A percentile compares a stretch with the other conserved stretches of the same genome.
Conservation (phyloP, 2,113 vertebrate species). For the human (Homo sapiens) region DNA sequence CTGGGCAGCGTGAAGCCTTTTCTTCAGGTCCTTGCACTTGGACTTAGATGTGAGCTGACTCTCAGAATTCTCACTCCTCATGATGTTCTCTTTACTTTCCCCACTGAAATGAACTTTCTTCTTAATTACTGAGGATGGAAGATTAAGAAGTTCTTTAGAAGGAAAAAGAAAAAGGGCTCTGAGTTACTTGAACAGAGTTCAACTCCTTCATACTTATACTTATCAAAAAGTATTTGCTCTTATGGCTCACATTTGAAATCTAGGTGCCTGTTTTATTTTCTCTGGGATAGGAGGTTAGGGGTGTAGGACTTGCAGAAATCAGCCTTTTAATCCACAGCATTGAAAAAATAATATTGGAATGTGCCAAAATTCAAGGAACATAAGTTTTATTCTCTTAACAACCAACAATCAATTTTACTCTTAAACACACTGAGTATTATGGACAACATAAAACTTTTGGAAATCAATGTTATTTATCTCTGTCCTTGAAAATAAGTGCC, state of each 20-base stretch:
- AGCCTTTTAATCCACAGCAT: neutral
- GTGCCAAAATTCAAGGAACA: neutral
- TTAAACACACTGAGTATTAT: neutral
- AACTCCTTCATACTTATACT: neutral
- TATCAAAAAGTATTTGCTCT: neutral
- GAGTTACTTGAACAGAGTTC: slow-evolving; percentile 33
- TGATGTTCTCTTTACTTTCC: slow-evolving; percentile 88
- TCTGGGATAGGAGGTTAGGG: neutral
- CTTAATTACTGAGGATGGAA: slow-evolving; percentile 84
- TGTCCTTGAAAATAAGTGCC: neutral
- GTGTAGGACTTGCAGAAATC: neutral
- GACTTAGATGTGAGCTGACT: slow-evolving; percentile 60
- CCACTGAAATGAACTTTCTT: slow-evolving; percentile 92
- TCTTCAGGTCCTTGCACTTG: slow-evolving; percentile 84
- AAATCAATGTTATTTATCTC: neutral
- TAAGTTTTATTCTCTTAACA: neutral
- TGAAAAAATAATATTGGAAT: neutral
- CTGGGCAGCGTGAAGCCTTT: slow-evolving; percentile 88
- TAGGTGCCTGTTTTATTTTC: neutral
- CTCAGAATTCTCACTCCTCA: slow-evolving; percentile 63
- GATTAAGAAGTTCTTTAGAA: slow-evolving; percentile 72
- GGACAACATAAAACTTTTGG: neutral
- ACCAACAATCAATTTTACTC: neutral
- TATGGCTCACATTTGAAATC: neutral
- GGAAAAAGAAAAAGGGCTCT: slow-evolving; percentile 59